Percentiles rank a stretch among this genome's conserved stretches.
phyloP scores from a whole-genome alignment of 2,113 vertebrate species.

The Tympanuchus pallidicinctus region DNA sequence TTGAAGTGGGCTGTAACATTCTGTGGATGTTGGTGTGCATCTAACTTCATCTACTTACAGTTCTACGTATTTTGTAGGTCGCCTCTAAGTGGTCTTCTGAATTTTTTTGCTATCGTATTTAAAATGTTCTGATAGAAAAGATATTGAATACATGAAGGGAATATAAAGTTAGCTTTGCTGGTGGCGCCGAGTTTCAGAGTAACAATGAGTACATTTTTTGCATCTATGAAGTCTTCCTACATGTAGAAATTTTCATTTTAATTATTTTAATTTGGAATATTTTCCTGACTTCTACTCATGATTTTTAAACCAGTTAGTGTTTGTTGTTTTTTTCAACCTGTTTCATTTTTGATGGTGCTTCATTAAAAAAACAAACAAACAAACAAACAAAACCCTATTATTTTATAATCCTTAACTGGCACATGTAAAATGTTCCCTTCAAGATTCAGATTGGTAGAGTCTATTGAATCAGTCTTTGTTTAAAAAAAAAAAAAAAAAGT shows the following conservation, averaged over 20 bases:
- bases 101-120: background rate
- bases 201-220: background rate
- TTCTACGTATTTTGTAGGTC: background rate
- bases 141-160: background rate
- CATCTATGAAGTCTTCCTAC: background rate
- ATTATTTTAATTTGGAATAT: background rate
- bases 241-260: background rate
- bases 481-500: too few species aligned
- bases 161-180: background rate
- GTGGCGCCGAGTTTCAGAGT: background rate
- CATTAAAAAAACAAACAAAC: too few species aligned
- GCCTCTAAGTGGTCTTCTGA: background rate
- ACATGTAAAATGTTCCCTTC: background rate
- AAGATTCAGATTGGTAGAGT: background rate
- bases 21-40: background rate
- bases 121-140: background rate
- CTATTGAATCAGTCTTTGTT: background rate
- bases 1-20: background rate
- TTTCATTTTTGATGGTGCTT: background rate
- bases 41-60: background rate
- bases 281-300: background rate
- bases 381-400: too few species aligned
- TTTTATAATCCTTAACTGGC: background rate
- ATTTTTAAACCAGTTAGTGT: background rate
- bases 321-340: background rate